Evolutionary conservation across 2,888 invertebrate genomes (phyloP).

Genomic region (Argyra leucocephala): DNA sequence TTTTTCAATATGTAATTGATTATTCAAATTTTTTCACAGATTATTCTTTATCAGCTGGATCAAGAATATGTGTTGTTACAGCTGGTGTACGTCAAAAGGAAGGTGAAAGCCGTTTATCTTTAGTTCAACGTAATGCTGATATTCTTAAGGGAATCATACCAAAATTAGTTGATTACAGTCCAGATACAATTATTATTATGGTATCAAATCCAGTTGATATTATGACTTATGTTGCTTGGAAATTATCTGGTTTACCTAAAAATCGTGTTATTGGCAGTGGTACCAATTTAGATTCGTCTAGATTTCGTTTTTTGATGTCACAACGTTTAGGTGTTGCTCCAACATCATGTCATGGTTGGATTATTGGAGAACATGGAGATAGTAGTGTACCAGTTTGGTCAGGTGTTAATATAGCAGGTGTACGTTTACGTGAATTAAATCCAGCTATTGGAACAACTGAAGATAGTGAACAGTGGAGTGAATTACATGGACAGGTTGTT

Average conservation of each 20-base stretch:
- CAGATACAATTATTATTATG: slow-evolving; percentile 67
- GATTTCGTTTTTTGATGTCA: slow-evolving; percentile 73
- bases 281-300: slow-evolving; percentile 78
- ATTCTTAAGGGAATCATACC: slow-evolving; percentile 73
- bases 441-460: slow-evolving; percentile 55
- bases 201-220: slow-evolving; percentile 84
- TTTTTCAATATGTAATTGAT: too few relatives aligned
- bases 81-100: slow-evolving; percentile 75
- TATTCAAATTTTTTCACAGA: slow-evolving; percentile 39
- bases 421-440: slow-evolving; percentile 61
- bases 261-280: slow-evolving; percentile 79
- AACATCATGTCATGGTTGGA: slow-evolving; percentile 71
- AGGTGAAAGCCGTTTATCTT: slow-evolving; percentile 64
- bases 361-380: slow-evolving; percentile 86
- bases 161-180: slow-evolving; percentile 51
- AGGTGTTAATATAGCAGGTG: slow-evolving; percentile 76
- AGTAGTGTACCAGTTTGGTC: slow-evolving; percentile 83
- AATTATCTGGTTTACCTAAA: slow-evolving; percentile 71
- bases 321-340: slow-evolving; percentile 66
- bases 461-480: slow-evolving; percentile 65
- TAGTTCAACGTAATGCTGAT: slow-evolving; percentile 75
- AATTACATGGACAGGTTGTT: slow-evolving; percentile 64
- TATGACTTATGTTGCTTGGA: slow-evolving; percentile 80
- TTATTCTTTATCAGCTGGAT: slow-evolving; percentile 61
- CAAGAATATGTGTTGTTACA: slow-evolving; percentile 72